A percentile compares a stretch with the other conserved stretches of the same genome.
Conservation (phyloP, 2,888 invertebrate genomes). For the Catocala nupta region DNA sequence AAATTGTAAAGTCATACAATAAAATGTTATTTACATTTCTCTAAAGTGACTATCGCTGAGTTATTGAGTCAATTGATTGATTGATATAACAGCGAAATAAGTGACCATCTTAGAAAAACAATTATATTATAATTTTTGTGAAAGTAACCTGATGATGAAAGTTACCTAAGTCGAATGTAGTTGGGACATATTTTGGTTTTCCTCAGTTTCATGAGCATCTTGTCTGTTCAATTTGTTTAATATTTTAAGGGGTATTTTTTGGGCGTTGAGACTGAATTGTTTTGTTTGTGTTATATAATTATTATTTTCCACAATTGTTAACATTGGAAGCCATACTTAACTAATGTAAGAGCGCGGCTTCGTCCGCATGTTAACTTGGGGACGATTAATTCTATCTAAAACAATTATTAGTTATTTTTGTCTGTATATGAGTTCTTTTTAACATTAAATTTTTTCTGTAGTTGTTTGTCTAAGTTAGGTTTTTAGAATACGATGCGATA, state of each 20-base stretch:
- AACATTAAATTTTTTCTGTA: conserved; percentile 71
- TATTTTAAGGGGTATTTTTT: conserved; percentile 71
- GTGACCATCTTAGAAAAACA: not conserved
- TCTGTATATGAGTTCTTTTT: conserved; percentile 86
- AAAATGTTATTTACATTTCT: conserved; percentile 1
- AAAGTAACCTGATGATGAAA: conserved; percentile 7
- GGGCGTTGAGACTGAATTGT: conserved; percentile 87
- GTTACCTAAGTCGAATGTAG: conserved; percentile 11
- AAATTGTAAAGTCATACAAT: not conserved
- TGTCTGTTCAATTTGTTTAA: conserved; percentile 66
- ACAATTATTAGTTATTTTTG: conserved; percentile 79
- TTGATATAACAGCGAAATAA: not conserved
- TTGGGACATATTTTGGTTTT: conserved; percentile 15
- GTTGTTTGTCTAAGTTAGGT: conserved; percentile 83
- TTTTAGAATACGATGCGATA: conserved; percentile 70
- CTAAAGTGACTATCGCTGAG: not conserved
- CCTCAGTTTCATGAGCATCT: conserved; percentile 17
- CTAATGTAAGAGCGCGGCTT: conserved; percentile 64
- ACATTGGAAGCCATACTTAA: conserved; percentile 63
- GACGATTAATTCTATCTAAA: conserved; percentile 69
- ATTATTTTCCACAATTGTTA: conserved; percentile 77
- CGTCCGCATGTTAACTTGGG: conserved; percentile 64
- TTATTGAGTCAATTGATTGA: not conserved
- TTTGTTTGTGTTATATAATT: conserved; percentile 84
- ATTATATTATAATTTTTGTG: not conserved